Base-by-base conservation (phyloP, 2,113 vertebrate genomes). In the Accipiter virgatus region DNA sequence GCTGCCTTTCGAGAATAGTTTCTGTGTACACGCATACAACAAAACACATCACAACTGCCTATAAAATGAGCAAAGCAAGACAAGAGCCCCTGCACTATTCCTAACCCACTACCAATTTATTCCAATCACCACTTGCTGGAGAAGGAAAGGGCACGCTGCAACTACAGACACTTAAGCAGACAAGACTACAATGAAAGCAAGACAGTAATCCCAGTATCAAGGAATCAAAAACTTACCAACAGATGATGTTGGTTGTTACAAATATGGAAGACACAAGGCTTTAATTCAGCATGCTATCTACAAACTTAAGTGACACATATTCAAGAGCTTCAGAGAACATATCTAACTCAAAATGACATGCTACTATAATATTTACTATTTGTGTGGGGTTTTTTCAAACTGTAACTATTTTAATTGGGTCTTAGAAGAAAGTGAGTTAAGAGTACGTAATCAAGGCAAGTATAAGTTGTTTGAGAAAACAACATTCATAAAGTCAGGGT, bases 21-120 rank as follows among this genome's bases (percentile, higher is more conserved):
- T 31, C 65, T 45, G 55, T 10, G 7, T 6, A 27, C 11, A 16
- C 0, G 3, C 13, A 8, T 0, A 38, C 4, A 13, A 20, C 27
- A 53, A 63, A 56, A 4, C 29, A 25, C n/a, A 19, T 14, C 70
- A 48, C 23, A 40, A 11, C 2, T 0, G 1, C 0, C 0, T 7
- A 7, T 4, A 8, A 42, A 67, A 50, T 0, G 10, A 68, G 40
- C 18, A 21, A 68, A 42, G 34, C 31, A 36, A 59, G 63, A 42
- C 55, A 42, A 59, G 21, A 53, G 45, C 17, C 17, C 62, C 68
- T 34, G 29, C 40, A 12, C 22, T 8, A 1, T 2, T n/a, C 63
- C 23, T 20, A 12, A 16, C 27, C 42, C 16, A 4, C 27, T 1
- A 11, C 5, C 16, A 40, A 7, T 9, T 38, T 38, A 42, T 4